Evolutionary conservation across 1,140 invertebrate species (phyloP).

Genomic region (Aradophagus sp.): DNA sequence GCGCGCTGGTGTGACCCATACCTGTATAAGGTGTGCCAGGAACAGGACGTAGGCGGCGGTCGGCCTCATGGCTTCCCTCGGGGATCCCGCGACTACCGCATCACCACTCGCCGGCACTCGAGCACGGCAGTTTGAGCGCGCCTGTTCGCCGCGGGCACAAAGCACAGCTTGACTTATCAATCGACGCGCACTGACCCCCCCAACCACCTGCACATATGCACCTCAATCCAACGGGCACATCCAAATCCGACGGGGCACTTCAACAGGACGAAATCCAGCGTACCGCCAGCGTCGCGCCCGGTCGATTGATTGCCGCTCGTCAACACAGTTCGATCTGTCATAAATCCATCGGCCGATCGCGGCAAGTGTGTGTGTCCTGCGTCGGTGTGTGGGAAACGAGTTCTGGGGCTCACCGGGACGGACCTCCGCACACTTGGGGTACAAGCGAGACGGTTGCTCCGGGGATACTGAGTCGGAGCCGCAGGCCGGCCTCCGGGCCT

Average conservation of each 20-base stretch:
- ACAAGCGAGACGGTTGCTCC: conserved; percentile 71
- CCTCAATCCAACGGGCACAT: conserved; percentile 20
- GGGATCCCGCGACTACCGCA: conserved; percentile 74
- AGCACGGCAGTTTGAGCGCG: conserved; percentile 12
- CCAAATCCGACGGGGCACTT: conserved; percentile 17
- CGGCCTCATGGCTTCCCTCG: conserved; percentile 75
- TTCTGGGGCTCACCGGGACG: conserved; percentile 37
- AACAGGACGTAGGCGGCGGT: conserved; percentile 75
- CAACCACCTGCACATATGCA: conserved; percentile 24
- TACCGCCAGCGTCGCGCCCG: not conserved
- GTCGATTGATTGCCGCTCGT: not conserved
- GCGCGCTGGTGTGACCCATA: not conserved
- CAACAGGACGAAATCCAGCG: not conserved
- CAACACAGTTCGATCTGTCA: conserved; percentile 17
- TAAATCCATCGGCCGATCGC: conserved; percentile 9
- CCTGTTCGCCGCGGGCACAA: conserved; percentile 8
- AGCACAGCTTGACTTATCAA: conserved; percentile 13
- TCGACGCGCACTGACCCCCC: conserved; percentile 12
- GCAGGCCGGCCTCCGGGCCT: conserved; percentile 74
- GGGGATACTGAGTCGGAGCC: conserved; percentile 74
- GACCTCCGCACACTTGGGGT: conserved; percentile 57
- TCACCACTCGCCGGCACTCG: conserved; percentile 67
- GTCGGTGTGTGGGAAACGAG: conserved; percentile 41
- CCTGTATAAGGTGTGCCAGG: conserved; percentile 74
- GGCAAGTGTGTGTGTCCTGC: conserved; percentile 14